Evolutionary conservation across 2,113 vertebrate species (phyloP).

Genomic region (Lynx canadensis): DNA sequence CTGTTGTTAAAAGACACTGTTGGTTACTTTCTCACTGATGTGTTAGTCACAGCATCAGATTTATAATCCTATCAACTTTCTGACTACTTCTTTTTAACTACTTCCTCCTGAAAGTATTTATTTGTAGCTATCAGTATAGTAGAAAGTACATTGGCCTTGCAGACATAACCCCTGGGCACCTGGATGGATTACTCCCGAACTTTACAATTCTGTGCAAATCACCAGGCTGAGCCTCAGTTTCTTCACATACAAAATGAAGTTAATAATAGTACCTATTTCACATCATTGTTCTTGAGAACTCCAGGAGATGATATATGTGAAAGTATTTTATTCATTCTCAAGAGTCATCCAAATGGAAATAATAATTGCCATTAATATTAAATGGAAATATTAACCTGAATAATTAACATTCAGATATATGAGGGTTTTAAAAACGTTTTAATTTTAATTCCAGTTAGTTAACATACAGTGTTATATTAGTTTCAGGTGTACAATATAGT

Average conservation of each 20-base stretch:
- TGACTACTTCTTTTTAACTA: not conserved
- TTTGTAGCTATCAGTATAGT: not conserved
- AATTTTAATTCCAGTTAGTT: not conserved
- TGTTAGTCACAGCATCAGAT: not conserved
- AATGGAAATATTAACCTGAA: not conserved
- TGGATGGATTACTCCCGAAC: not conserved
- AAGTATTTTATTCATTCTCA: constrained; percentile 29
- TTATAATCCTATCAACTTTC: not conserved
- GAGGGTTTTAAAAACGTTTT: not conserved
- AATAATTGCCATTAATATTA: not conserved
- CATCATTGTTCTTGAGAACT: not conserved
- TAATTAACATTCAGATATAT: not conserved
- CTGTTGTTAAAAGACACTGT: not conserved
- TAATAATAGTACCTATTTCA: constrained; percentile 2
- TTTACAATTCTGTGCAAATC: not conserved
- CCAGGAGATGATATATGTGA: not conserved
- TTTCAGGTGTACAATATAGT: not conserved
- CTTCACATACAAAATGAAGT: not conserved
- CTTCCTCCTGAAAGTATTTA: constrained; percentile 1
- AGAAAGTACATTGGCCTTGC: not conserved
- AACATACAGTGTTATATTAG: not conserved
- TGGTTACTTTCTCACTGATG: not conserved
- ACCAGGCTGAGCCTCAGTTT: not conserved
- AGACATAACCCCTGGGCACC: not conserved
- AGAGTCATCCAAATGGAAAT: not conserved